These are phyloP conservation scores for Erpornis zantholeuca DNA, from an alignment of 2,113 vertebrate species.

Conservation along the genomic window DNA sequence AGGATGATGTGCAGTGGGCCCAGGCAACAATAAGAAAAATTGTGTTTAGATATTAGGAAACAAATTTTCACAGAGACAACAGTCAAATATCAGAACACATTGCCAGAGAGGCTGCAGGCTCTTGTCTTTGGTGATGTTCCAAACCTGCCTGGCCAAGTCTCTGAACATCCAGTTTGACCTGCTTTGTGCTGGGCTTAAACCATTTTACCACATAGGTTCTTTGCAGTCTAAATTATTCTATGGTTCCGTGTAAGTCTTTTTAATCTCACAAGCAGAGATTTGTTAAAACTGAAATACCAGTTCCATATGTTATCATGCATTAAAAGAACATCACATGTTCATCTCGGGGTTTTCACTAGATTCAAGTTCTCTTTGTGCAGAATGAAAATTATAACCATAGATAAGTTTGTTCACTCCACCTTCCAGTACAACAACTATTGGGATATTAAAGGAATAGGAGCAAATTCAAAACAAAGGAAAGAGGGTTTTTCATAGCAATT, in stretches of 20 bases:
- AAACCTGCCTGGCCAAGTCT: not conserved
- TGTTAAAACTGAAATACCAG: not conserved
- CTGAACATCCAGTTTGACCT: not conserved
- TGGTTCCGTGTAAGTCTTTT: not conserved
- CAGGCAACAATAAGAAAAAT: not conserved
- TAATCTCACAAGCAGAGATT: not conserved
- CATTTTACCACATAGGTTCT: not conserved
- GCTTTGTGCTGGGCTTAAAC: not conserved
- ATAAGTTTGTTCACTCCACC: not conserved
- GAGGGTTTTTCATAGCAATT: not conserved
- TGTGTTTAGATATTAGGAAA: not conserved
- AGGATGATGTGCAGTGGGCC: not conserved
- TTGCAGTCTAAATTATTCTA: not conserved
- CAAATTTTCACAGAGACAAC: not conserved
- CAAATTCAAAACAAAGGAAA: not conserved
- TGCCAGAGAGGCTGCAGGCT: not conserved
- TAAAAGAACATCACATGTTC: not conserved
- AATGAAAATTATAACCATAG: not conserved
- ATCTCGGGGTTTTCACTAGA: not conserved
- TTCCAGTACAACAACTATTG: not conserved
- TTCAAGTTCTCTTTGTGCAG: not conserved
- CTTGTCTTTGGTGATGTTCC: not conserved
- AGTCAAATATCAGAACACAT: not conserved
- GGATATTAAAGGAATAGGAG: not conserved
- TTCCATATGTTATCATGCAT: not conserved